Evolutionary conservation across 2,888 invertebrate genomes (phyloP).

Genomic region (Oligia latruncula): DNA sequence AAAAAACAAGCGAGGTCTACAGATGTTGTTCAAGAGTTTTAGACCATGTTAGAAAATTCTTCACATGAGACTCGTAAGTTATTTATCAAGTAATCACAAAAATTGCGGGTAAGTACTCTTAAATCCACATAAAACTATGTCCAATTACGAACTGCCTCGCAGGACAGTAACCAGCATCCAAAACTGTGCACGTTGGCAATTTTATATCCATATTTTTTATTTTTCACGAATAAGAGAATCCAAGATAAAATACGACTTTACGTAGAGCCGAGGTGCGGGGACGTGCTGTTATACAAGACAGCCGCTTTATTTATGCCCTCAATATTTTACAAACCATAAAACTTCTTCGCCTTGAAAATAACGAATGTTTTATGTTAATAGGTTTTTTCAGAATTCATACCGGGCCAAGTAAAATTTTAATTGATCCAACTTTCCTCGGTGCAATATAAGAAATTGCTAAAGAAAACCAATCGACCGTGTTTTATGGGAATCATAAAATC

Average conservation of each 20-base stretch:
- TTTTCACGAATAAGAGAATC: slow-evolving; percentile 85
- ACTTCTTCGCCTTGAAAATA: slow-evolving; percentile 86
- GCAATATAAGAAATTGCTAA: slow-evolving; percentile 56
- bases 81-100: slow-evolving; percentile 44
- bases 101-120: slow-evolving; percentile 24
- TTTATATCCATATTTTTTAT: slow-evolving; percentile 83
- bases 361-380: slow-evolving; percentile 88
- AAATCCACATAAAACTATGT: slow-evolving; percentile 51
- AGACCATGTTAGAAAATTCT: neutral
- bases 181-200: slow-evolving; percentile 78
- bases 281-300: slow-evolving; percentile 88
- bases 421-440: slow-evolving; percentile 61
- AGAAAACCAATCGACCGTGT: slow-evolving; percentile 64
- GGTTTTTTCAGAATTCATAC: slow-evolving; percentile 76
- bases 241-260: slow-evolving; percentile 86
- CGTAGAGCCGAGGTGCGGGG: slow-evolving; percentile 79
- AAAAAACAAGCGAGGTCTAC: slow-evolving; percentile 28
- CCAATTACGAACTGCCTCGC: slow-evolving; percentile 57
- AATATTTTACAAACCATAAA: slow-evolving; percentile 90
- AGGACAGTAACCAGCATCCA: slow-evolving; percentile 53
- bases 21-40: slow-evolving; percentile 16
- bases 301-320: slow-evolving; percentile 87
- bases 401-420: slow-evolving; percentile 69
- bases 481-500: slow-evolving; percentile 70
- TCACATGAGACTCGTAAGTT: slow-evolving; percentile 31